These are phyloP conservation scores for Psammodynastes pulverulentus DNA, from an alignment of 2,113 vertebrate species.

Conservation along the genomic window DNA sequence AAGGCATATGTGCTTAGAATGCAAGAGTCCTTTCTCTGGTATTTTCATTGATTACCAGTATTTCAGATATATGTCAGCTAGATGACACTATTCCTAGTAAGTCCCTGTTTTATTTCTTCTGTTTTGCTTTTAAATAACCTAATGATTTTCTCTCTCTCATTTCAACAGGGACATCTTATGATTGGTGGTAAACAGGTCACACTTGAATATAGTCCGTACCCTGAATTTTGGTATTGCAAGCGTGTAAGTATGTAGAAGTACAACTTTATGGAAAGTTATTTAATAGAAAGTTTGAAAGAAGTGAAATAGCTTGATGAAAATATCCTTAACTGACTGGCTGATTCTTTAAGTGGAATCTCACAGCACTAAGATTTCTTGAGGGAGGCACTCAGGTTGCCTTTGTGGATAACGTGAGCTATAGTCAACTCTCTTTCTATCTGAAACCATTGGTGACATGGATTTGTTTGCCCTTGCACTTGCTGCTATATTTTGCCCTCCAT, in stretches of 20 bases:
- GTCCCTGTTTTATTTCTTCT: neutral
- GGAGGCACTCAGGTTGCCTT: neutral
- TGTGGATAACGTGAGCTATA: neutral
- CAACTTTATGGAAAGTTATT: neutral
- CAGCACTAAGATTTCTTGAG: neutral
- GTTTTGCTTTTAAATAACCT: neutral
- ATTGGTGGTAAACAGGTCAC: conserved; percentile 86
- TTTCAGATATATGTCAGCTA: conserved; percentile 40
- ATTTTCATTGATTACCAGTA: conserved; percentile 32
- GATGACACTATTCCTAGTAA: conserved; percentile 39
- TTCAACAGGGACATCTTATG: conserved; percentile 87
- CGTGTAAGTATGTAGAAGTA: conserved; percentile 66
- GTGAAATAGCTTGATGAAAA: neutral
- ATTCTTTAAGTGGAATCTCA: neutral
- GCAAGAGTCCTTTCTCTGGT: conserved; percentile 39
- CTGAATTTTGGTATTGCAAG: conserved; percentile 76
- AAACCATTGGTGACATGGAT: neutral
- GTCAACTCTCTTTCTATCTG: neutral
- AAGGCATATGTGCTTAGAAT: conserved; percentile 21
- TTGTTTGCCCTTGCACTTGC: neutral
- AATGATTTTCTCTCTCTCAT: conserved; percentile 57
- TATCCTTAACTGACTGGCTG: neutral
- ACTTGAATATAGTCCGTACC: conserved; percentile 82
- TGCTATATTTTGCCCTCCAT: neutral
- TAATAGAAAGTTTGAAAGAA: neutral